Percentiles rank a stretch among this genome's conserved stretches.
phyloP scores from a whole-genome alignment of 2,113 vertebrate genomes.

The Pterophyllum scalare region DNA sequence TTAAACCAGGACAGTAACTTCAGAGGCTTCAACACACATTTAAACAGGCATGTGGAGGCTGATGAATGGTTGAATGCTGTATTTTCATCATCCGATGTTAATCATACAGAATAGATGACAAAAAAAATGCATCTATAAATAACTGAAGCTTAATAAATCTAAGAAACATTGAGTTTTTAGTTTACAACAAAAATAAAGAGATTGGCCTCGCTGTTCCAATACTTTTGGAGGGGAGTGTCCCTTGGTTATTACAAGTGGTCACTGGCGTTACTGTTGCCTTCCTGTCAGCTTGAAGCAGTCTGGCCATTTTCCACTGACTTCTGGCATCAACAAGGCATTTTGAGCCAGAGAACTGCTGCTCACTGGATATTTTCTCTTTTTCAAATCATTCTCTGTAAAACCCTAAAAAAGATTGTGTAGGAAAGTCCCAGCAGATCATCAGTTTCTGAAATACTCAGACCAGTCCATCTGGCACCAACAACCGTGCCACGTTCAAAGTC shows the following conservation, averaged over 20 bases:
- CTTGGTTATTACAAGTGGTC: neutral
- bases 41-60: conserved; percentile 32
- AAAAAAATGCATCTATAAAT: too few species aligned
- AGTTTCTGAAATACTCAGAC: neutral
- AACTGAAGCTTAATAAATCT: neutral
- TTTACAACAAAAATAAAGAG: too few species aligned
- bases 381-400: neutral
- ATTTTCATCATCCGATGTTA: neutral
- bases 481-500: neutral
- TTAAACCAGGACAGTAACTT: conserved; percentile 55
- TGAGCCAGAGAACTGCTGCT: neutral
- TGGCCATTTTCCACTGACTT: too few species aligned
- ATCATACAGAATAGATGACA: too few species aligned
- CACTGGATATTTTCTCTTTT: neutral
- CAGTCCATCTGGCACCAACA: neutral
- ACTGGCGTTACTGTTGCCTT: neutral
- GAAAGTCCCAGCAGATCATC: neutral
- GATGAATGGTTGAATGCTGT: conserved; percentile 11
- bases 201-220: too few species aligned
- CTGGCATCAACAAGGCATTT: neutral
- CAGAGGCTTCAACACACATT: conserved; percentile 52
- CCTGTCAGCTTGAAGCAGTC: neutral
- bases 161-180: neutral
- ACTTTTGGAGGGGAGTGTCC: neutral
- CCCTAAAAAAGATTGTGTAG: neutral